Evolutionary conservation across 2,113 vertebrate genomes (phyloP).

Genomic region (Scopus umbretta): DNA sequence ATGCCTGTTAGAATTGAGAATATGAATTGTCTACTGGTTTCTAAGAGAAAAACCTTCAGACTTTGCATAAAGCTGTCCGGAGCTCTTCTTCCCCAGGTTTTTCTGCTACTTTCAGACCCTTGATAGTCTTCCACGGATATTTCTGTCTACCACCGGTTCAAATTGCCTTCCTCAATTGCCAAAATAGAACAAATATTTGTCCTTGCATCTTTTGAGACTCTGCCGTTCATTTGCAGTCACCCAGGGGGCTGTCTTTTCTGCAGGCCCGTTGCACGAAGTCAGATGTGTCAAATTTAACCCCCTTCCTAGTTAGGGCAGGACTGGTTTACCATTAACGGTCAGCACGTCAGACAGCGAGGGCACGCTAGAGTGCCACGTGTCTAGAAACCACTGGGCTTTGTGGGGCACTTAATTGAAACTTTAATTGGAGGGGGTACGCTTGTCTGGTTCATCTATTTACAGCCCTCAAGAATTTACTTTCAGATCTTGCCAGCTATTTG

Average conservation of each 20-base stretch:
- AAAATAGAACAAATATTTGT: not conserved
- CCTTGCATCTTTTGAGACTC: not conserved
- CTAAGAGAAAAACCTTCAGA: not conserved
- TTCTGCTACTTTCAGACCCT: not conserved
- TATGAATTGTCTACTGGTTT: not conserved
- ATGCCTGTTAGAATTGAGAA: not conserved
- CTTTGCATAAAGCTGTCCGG: not conserved
- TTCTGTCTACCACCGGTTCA: not conserved
- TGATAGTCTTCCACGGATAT: not conserved
- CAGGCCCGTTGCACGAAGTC: not conserved
- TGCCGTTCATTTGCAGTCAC: not conserved
- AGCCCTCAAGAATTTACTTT: slow-evolving; percentile 13
- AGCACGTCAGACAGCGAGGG: not conserved
- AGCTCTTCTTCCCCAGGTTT: not conserved
- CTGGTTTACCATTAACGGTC: not conserved
- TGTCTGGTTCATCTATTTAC: slow-evolving; percentile 15
- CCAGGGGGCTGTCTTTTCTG: not conserved
- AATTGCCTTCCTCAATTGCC: not conserved
- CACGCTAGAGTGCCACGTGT: not conserved
- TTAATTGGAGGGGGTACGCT: not conserved
- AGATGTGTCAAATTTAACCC: not conserved
- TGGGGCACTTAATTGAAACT: not conserved
- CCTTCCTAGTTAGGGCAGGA: not conserved
- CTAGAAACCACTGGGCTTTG: slow-evolving; percentile 5
- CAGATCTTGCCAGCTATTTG: slow-evolving; percentile 21